A percentile compares a stretch with the other conserved stretches of the same genome.
Conservation (phyloP, 1,140 invertebrate genomes). For the Caenorhabditis latens region DNA sequence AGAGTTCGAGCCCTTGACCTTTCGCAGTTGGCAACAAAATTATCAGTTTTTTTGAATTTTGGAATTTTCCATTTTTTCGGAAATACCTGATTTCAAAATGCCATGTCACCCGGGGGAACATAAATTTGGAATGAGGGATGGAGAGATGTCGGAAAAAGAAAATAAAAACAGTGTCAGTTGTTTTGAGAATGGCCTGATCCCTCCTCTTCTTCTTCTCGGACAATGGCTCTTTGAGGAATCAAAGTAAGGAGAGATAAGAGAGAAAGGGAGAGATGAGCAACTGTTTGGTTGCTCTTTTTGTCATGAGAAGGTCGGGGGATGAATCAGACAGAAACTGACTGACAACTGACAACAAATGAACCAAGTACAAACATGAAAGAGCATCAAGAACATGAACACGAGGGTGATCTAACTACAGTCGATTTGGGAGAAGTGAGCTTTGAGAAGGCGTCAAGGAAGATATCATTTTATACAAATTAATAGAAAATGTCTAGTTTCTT, state of each 20-base stretch:
- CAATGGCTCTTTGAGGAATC: slow-evolving; percentile 52
- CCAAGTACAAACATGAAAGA: slow-evolving; percentile 13
- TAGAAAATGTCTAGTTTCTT: too few species aligned
- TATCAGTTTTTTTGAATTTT: background rate
- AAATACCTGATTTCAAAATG: background rate
- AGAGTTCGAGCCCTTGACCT: too few species aligned
- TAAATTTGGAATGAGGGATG: background rate
- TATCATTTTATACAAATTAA: too few species aligned
- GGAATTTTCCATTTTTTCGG: too few species aligned
- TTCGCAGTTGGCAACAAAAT: background rate
- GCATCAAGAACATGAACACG: background rate
- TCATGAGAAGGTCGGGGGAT: slow-evolving; percentile 9
- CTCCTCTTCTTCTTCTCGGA: slow-evolving; percentile 3
- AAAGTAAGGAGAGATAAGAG: background rate
- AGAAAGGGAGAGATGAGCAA: background rate
- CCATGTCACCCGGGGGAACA: background rate
- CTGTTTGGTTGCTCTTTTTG: slow-evolving; percentile 37
- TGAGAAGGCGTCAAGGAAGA: too few species aligned
- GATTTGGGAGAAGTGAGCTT: too few species aligned
- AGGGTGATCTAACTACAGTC: background rate
- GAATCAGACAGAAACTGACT: slow-evolving; percentile 5
- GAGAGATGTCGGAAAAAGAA: background rate
- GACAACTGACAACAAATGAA: slow-evolving; percentile 28
- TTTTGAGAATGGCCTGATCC: slow-evolving; percentile 27
- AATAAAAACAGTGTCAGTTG: slow-evolving; percentile 9